Percentiles rank a stretch among this genome's conserved stretches.
phyloP scores from a whole-genome alignment of 2,888 invertebrate species.

The Tipula unca region DNA sequence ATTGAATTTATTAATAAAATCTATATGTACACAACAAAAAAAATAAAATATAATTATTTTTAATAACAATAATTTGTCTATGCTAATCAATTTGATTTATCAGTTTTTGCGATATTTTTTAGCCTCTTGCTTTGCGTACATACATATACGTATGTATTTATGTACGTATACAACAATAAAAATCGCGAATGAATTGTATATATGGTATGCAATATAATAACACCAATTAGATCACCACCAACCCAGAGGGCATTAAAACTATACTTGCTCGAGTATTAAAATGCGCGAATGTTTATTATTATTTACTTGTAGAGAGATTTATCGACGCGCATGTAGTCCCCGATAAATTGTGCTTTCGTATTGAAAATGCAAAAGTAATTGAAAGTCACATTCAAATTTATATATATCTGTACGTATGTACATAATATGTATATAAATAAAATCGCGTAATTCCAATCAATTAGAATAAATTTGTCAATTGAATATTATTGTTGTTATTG shows the following conservation, averaged over 20 bases:
- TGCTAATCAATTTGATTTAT: neutral
- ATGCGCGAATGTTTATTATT: neutral
- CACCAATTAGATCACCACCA: too few relatives aligned
- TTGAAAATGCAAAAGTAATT: neutral
- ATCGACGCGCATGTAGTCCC: neutral
- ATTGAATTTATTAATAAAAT: neutral
- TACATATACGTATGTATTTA: too few relatives aligned
- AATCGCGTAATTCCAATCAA: neutral
- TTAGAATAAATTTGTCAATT: constrained; percentile 4
- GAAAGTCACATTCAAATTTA: neutral
- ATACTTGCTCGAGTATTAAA: neutral
- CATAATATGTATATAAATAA: neutral
- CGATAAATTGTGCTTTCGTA: neutral
- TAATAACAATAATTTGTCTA: neutral
- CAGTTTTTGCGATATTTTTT: neutral
- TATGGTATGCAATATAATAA: too few relatives aligned
- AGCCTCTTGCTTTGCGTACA: neutral
- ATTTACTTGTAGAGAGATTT: neutral
- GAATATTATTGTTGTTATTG: neutral
- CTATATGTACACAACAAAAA: neutral
- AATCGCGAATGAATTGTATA: too few relatives aligned
- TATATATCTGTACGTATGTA: too few relatives aligned
- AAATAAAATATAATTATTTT: neutral
- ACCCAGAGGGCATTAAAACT: too few relatives aligned
- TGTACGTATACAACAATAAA: too few relatives aligned